Base-by-base conservation (phyloP, 2,797 vertebrate species). In the Arnoldichthys spilopterus region DNA sequence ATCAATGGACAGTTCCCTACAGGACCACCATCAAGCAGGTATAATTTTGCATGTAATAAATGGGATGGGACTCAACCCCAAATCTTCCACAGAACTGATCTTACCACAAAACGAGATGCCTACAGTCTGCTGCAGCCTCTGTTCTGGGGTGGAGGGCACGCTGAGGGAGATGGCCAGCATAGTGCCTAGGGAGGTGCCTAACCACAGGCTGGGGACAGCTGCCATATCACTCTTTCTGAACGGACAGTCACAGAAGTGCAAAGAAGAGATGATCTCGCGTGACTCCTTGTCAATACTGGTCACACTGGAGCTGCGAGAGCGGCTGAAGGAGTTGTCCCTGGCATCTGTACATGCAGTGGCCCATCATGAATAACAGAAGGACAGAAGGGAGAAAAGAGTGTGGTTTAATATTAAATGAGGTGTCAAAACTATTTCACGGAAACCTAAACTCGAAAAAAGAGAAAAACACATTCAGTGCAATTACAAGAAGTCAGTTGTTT, bases 271-370 rank as follows among this genome's bases (percentile, higher is more conserved):
- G 71, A 96, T 94, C 90, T 99, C 98, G 0, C 96, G 94, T 32
- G 97, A 94, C 85, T 99, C 98, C 82, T 97, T 92, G 86, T 99
- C 98, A 85, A 99, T 97, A 92, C 98, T 99, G 89, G 96, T 95
- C 79, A 98, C 96, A 51, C 97, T 99, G 77, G 98, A 98, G 86
- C 97, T 98, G 80, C 97, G 94, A 0, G 98, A 99, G 84, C 96
- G 95, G 87, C 94, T 98, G 93, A 98, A 97, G 32, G 95, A 94
- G 92, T 95, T 96, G 87, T 99, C 97, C 92, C 93, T 96, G 82
- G 93, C 91, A 89, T 99, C 98, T 99, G 86, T 68, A 73, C 47
- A 30, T 37, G 45, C 43, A 72, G 37, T 54, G 71, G 34, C 37
- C 85, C 30, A 85, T 66, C 62, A 68, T 74, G 0, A 30, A 79